phyloP scores from a whole-genome alignment of 2,888 invertebrate species.

The Cristatella mucedo region DNA sequence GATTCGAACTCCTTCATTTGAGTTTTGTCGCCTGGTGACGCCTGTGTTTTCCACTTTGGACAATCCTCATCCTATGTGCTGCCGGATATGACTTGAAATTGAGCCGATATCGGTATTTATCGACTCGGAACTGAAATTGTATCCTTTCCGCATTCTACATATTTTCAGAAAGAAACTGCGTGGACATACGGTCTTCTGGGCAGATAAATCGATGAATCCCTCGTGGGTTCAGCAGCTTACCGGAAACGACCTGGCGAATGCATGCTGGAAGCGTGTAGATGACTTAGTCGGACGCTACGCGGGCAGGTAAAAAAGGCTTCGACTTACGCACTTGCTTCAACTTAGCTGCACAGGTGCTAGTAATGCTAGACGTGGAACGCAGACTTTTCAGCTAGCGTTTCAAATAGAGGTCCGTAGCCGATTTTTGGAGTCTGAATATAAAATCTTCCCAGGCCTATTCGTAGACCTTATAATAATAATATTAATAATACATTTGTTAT shows the following conservation, averaged over 20 bases:
- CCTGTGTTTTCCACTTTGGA: too few species aligned
- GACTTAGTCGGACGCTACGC: conserved; percentile 10
- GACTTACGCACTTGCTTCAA: too few species aligned
- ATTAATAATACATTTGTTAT: too few species aligned
- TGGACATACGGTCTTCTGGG: conserved; percentile 12
- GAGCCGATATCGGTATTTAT: neutral
- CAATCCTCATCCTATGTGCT: neutral
- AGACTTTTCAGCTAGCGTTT: too few species aligned
- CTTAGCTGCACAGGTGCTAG: too few species aligned
- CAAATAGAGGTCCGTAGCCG: too few species aligned
- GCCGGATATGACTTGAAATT: neutral
- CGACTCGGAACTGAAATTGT: neutral
- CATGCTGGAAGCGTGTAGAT: conserved; percentile 1
- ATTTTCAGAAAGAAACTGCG: conserved; percentile 11
- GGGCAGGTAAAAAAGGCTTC: conserved; percentile 12
- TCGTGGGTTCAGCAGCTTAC: conserved; percentile 9
- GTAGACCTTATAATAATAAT: too few species aligned
- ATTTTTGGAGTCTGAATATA: too few species aligned
- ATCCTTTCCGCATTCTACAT: neutral
- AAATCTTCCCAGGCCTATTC: too few species aligned
- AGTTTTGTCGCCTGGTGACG: too few species aligned
- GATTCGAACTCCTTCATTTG: too few species aligned
- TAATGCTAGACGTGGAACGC: too few species aligned
- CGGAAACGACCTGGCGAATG: neutral
- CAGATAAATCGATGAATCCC: conserved; percentile 3